phyloP scores from a whole-genome alignment of 2,888 invertebrate species.

The Celastrina argiolus region DNA sequence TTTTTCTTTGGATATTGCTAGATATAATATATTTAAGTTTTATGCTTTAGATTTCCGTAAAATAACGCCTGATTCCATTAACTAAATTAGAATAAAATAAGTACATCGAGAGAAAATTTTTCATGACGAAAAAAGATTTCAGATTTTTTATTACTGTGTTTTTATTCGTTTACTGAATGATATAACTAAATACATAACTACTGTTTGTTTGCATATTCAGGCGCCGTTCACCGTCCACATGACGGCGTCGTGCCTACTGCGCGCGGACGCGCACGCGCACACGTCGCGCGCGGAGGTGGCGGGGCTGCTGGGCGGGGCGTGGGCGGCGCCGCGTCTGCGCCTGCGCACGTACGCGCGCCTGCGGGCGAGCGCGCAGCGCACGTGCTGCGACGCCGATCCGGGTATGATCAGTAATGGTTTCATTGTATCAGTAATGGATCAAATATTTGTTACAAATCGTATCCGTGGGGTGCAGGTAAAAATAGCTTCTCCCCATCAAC shows the following conservation, averaged over 20 bases:
- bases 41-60: too few relatives aligned
- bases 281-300: slow-evolving; percentile 84
- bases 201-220: slow-evolving; percentile 56
- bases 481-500: too few relatives aligned
- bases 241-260: slow-evolving; percentile 77
- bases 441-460: too few relatives aligned
- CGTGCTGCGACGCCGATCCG: slow-evolving; percentile 89
- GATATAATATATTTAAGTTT: too few relatives aligned
- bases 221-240: slow-evolving; percentile 80
- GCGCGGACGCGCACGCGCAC: slow-evolving; percentile 85
- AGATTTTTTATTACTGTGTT: background rate
- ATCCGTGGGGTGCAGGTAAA: too few relatives aligned
- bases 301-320: slow-evolving; percentile 82
- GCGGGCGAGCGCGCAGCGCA: slow-evolving; percentile 79
- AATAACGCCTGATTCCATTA: too few relatives aligned
- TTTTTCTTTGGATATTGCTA: too few relatives aligned
- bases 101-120: too few relatives aligned
- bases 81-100: too few relatives aligned
- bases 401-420: slow-evolving; percentile 61
- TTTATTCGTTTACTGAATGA: too few relatives aligned
- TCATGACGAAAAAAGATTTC: too few relatives aligned
- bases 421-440: background rate
- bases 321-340: slow-evolving; percentile 37
- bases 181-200: too few relatives aligned
- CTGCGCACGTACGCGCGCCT: slow-evolving; percentile 78